Evolutionary conservation across 2,113 vertebrate species (phyloP).

Genomic region (Leptocoma aspasia): DNA sequence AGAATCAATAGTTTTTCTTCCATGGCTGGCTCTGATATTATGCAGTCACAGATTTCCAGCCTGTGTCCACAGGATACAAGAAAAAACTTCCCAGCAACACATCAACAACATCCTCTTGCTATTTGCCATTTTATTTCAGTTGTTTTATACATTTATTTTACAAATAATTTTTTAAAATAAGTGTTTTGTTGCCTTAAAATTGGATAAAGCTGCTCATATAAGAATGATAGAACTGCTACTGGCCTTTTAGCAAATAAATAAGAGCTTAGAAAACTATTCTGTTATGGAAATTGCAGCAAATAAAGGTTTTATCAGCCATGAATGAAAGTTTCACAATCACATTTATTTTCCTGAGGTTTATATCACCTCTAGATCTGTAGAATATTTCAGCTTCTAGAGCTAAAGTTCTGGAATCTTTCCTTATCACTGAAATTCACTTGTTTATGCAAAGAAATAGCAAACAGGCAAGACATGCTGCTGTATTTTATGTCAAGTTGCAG

Average conservation of each 20-base stretch:
- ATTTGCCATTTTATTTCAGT: neutral
- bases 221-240: neutral
- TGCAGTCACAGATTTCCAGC: neutral
- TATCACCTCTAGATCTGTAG: neutral
- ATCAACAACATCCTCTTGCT: neutral
- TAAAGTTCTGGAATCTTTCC: neutral
- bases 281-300: neutral
- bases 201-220: neutral
- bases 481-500: neutral
- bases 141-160: neutral
- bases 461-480: neutral
- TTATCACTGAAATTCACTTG: neutral
- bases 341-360: neutral
- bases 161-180: neutral
- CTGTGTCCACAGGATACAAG: neutral
- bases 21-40: neutral
- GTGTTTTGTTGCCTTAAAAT: neutral
- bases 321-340: neutral
- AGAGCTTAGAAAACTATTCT: neutral
- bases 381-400: neutral
- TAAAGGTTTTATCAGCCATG: neutral
- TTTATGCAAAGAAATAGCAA: neutral
- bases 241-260: neutral
- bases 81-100: neutral
- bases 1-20: neutral